These are phyloP conservation scores for Cheilosia urbana DNA, from an alignment of 2,888 invertebrate genomes.

Conservation along the genomic window DNA sequence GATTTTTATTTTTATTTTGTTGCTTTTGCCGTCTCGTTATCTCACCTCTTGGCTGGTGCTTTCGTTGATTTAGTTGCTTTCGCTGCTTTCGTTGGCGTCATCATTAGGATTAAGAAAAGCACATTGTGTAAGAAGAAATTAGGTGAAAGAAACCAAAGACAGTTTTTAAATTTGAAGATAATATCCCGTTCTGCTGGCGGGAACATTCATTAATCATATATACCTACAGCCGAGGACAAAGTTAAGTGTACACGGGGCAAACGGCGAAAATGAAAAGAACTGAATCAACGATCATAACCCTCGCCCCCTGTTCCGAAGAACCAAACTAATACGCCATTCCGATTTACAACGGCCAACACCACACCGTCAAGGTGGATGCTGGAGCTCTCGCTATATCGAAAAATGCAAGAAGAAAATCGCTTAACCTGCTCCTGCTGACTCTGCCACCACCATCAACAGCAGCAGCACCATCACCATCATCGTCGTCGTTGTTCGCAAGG, in stretches of 20 bases:
- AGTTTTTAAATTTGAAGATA: constrained; percentile 26
- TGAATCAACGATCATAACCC: constrained; percentile 65
- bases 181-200: constrained; percentile 10
- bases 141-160: constrained; percentile 24
- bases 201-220: constrained; percentile 65
- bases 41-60: neutral
- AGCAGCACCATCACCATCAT: neutral
- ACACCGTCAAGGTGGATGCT: constrained; percentile 53
- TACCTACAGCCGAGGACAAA: constrained; percentile 33
- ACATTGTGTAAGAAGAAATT: constrained; percentile 41
- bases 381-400: constrained; percentile 38
- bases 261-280: constrained; percentile 61
- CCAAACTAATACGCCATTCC: constrained; percentile 51
- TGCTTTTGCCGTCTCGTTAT: constrained; percentile 10
- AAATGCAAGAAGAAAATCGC: constrained; percentile 32
- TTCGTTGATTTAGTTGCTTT: constrained; percentile 23
- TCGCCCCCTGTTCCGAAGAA: constrained; percentile 20
- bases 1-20: neutral
- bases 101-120: constrained; percentile 46
- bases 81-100: constrained; percentile 35
- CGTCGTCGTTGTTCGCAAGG: constrained; percentile 10
- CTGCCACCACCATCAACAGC: constrained; percentile 18
- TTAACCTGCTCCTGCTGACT: constrained; percentile 44
- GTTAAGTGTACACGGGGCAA: constrained; percentile 60
- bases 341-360: neutral